Evolutionary conservation across 2,797 vertebrate genomes (phyloP).

Genomic region (Cuniculus paca): DNA sequence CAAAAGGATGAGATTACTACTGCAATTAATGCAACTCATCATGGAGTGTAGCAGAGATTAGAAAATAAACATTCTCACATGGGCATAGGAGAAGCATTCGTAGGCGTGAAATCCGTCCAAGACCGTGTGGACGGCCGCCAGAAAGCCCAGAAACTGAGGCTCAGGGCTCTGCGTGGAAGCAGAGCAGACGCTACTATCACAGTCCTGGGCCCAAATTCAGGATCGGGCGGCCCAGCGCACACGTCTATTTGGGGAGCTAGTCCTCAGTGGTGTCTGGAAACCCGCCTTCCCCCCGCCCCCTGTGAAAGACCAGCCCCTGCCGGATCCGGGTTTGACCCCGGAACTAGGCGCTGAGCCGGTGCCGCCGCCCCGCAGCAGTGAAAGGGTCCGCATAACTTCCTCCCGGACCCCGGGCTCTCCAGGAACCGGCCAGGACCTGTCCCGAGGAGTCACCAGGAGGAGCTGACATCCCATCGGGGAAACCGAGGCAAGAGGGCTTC

Average conservation of each 20-base stretch:
- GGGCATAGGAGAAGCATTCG: not conserved
- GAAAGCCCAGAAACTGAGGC: not conserved
- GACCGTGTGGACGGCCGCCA: not conserved
- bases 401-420: not conserved
- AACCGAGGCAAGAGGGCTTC: not conserved
- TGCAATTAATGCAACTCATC: not conserved
- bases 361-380: not conserved
- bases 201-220: not conserved
- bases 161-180: not conserved
- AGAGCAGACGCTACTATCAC: not conserved
- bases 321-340: not conserved
- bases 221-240: not conserved
- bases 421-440: not conserved
- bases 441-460: not conserved
- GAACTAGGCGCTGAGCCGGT: not conserved
- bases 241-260: not conserved
- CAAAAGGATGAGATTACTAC: conserved; percentile 2
- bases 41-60: not conserved
- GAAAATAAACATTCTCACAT: not conserved
- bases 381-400: not conserved
- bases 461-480: not conserved
- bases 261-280: not conserved
- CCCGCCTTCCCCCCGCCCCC: not conserved
- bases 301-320: not conserved
- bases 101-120: not conserved